Base-by-base conservation (phyloP, 2,113 vertebrate genomes). In the Triplophysa dalaica region DNA sequence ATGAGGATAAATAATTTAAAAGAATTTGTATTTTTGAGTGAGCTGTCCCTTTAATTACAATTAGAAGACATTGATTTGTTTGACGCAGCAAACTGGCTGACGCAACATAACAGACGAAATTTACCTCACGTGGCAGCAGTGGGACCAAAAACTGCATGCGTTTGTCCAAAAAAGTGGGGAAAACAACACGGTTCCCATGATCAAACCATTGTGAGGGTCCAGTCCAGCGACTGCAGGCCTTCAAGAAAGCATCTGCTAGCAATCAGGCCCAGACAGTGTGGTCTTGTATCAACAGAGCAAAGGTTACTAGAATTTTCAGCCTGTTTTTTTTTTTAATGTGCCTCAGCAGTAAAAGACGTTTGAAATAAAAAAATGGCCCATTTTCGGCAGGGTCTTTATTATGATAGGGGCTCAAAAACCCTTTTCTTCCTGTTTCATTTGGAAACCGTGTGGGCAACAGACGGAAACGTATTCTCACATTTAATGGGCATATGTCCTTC, bases 401-500 rank as follows among this genome's bases (percentile, higher is more conserved):
- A 95, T 94, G 90, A 89, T 92, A 94, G 94, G 91, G 93, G 92
- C 92, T 94, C 93, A 88, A 81, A 91, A 93, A 93, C 91, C 91
- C 92, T 88, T 45, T 92, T 94, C 95, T 95, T 96, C 94, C 93
- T 95, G 94, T 97, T 97, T 93, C 91, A 92, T 91, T 97, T 95
- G 94, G 94, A 96, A 94, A 87, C 85, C 61, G 62, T 86, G 88
- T 90, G 87, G 91, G 85, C 91, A 91, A 89, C 91, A 89, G 91
- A 95, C 94, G 93, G 94, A 94, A 94, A 95, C 93, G 89, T 97
- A 94, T 95, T 97, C 94, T 94, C 91, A 92, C 91, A 94, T 94
- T 91, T 93, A 91, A 93, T 92, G 92, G 93, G 91, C 88, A 67
- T 38, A 22, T 66, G 64, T 76, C 41, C 65, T 78, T 78, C 45